Evolutionary conservation across 2,888 invertebrate genomes (phyloP).

Genomic region (Perithous albicinctus): DNA sequence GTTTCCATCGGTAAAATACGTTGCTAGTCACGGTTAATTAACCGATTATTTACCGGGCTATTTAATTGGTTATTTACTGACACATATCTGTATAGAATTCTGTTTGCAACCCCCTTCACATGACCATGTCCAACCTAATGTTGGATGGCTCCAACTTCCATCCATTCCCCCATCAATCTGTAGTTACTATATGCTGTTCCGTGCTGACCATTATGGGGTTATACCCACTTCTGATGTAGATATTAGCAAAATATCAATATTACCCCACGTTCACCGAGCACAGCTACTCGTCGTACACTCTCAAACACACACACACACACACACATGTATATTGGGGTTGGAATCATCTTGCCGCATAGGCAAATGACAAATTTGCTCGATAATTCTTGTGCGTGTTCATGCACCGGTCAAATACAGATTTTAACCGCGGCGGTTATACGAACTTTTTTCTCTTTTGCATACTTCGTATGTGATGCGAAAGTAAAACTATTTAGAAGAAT

Average conservation of each 20-base stretch:
- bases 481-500: too few species aligned
- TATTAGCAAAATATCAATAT: conserved; percentile 61
- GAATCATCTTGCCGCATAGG: neutral
- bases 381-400: neutral
- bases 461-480: too few species aligned
- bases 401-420: too few species aligned
- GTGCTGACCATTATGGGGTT: neutral
- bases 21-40: too few species aligned
- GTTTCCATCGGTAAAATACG: too few species aligned
- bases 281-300: neutral
- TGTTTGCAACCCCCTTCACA: neutral
- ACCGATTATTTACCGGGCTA: too few species aligned
- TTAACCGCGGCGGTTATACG: too few species aligned
- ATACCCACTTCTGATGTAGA: conserved; percentile 23
- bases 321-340: neutral
- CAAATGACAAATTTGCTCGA: neutral
- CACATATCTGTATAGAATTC: neutral
- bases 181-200: conserved; percentile 2
- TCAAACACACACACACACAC: neutral
- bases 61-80: too few species aligned
- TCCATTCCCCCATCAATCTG: neutral
- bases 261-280: conserved; percentile 17
- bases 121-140: neutral
- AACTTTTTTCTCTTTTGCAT: too few species aligned
- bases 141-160: too few species aligned